These are phyloP conservation scores for Clarias laeviceps DNA, from an alignment of 2,797 vertebrate genomes.

Conservation along the genomic window DNA sequence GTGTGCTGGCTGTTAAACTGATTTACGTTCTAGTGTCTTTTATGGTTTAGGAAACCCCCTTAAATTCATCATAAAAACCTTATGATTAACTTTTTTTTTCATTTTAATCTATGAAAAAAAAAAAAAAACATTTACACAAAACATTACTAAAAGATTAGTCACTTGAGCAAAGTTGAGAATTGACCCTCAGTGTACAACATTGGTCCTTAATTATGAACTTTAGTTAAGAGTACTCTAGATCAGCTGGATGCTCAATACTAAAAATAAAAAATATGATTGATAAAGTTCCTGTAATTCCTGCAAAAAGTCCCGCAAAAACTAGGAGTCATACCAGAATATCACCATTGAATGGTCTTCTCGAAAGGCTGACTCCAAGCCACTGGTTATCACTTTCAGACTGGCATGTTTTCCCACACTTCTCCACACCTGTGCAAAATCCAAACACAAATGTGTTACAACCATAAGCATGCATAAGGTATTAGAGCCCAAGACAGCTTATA, in stretches of 20 bases:
- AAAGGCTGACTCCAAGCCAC: constrained; percentile 95
- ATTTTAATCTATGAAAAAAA: neutral
- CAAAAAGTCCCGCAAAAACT: constrained; percentile 17
- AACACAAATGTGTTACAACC: constrained; percentile 8
- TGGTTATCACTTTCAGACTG: constrained; percentile 87
- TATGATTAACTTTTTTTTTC: neutral
- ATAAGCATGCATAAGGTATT: neutral
- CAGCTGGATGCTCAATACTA: neutral
- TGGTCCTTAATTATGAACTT: neutral
- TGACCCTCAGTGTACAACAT: neutral
- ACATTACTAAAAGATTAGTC: neutral
- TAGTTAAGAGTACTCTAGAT: neutral
- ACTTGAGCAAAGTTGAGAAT: neutral
- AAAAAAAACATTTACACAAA: neutral
- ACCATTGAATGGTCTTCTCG: constrained; percentile 84
- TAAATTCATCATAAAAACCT: neutral
- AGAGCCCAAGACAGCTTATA: neutral
- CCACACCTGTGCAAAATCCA: constrained; percentile 70
- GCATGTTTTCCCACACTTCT: constrained; percentile 86
- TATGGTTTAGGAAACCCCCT: neutral
- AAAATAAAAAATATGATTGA: neutral
- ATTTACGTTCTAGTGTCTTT: neutral
- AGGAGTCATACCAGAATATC: constrained; percentile 80
- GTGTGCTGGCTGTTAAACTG: neutral
- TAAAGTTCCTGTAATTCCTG: neutral